Evolutionary conservation across 2,888 invertebrate species (phyloP).

Genomic region (Sarcophaga carnaria): DNA sequence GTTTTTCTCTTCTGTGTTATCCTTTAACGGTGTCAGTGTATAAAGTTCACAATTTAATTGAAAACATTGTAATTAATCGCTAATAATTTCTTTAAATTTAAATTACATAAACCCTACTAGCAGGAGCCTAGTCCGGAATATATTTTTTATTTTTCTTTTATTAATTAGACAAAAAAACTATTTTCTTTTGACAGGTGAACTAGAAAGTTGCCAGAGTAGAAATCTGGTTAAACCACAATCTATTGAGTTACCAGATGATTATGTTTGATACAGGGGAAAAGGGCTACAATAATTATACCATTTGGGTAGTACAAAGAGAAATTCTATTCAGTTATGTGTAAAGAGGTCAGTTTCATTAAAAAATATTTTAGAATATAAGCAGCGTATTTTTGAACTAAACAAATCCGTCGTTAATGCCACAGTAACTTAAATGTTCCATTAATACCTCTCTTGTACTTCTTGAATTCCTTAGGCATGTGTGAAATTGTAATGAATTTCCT

Average conservation of each 20-base stretch:
- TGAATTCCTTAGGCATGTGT: too few relatives aligned
- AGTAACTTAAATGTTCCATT: too few relatives aligned
- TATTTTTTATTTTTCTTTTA: constrained; percentile 35
- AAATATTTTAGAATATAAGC: too few relatives aligned
- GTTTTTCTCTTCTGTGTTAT: neutral
- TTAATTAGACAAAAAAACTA: constrained; percentile 19
- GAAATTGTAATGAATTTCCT: too few relatives aligned
- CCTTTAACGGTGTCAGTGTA: neutral
- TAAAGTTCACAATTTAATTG: constrained; percentile 30
- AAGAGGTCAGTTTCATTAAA: too few relatives aligned
- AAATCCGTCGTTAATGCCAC: too few relatives aligned
- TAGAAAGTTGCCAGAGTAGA: constrained; percentile 15
- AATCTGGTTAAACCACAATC: neutral
- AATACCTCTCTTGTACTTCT: too few relatives aligned
- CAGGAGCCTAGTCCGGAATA: constrained; percentile 35
- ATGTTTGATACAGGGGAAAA: neutral
- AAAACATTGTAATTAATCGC: constrained; percentile 45
- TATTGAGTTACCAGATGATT: neutral
- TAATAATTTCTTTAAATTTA: constrained; percentile 45
- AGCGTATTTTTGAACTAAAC: too few relatives aligned
- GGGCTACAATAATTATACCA: neutral
- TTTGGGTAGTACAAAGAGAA: neutral
- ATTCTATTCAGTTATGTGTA: too few relatives aligned
- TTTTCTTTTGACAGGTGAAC: constrained; percentile 48
- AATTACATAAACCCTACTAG: constrained; percentile 62